Base-by-base conservation (phyloP, 2,797 vertebrate genomes). In the Smutsia gigantea region DNA sequence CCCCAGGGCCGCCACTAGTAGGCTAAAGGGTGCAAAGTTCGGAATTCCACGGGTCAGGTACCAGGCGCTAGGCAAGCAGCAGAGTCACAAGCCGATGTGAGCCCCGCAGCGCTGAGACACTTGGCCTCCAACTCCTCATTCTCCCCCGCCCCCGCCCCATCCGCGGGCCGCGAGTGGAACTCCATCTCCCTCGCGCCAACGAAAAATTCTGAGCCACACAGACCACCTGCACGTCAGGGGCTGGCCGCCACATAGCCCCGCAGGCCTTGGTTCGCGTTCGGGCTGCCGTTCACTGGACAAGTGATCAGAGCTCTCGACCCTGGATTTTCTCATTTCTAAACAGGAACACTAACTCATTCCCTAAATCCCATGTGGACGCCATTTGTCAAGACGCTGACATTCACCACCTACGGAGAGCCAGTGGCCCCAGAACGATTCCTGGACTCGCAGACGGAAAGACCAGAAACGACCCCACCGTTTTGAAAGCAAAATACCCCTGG, bases 361-460 rank as follows among this genome's bases (percentile, higher is more conserved):
- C n/a, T 27, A 71, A 39, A 42, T 55, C 27, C 14, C 25, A 4
- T 5, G 1, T 13, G 19, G 2, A 53, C 1, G 0, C 0, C 0
- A 3, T 14, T 49, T 55, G n/a, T 74, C 55, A n/a, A 42, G 34
- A 25, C 5, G 1, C 55, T 59, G 71, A 75, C 59, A 64, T 86
- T 63, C 82, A 69, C 46, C 12, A 7, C 34, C 34, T 74, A 3
- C 0, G 6, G 31, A 51, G 2, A 69, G 57, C 18, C 0, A 0
- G 23, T 0, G 7, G 21, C 18, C 13, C 13, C 46, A 25, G 68
- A 91, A 84, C 3, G 2, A 19, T 29, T 87, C 53, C 69, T 27
- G 14, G 25, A n/a, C 17, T 19, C 0, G 0, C 19, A 15, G 34
- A 34, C 0, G 1, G 51, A 68, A 72, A 15, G 64, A 46, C 4